Evolutionary conservation across 2,888 invertebrate genomes (phyloP), one percentile per base, ranked within the genome.

Genomic region (Caenorhabditis imperialis): DNA sequence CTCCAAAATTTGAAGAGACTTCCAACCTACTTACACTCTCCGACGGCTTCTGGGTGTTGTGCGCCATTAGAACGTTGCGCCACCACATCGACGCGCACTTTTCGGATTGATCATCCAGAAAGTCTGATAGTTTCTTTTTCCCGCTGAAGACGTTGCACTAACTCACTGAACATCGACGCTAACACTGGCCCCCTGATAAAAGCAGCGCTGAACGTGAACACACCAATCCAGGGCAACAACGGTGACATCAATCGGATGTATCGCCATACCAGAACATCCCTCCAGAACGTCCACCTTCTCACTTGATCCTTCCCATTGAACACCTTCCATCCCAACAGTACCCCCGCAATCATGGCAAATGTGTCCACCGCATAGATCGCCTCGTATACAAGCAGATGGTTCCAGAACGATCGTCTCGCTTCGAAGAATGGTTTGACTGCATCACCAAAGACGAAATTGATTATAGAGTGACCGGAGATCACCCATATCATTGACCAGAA

Each of bases 401-500:
- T 40, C 40, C 23, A 18, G 4, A 61, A 44, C 30, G 54, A 6
- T 14, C 50, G 23, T 20, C 23, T 16, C 8, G 37, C n/a, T 2
- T 35, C 47, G 4, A 50, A 3, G 4, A 70, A n/a, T 6, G 23
- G 6, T 8, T 47, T 40, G 3, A 61, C 18, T n/a, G 16, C 38
- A 6, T 70, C 61, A n/a, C 48, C 40, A 14, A 60, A 20, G 6
- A 54, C 2, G 30, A 35, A 53, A 37, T 70, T 50, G 0, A 50
- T 33, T 7, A 61, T 22, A 20, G 62, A 44, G 33, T 79, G 77
- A 20, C 74, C 79, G n/a, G 67, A 3, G n/a, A 80, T 55, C 10
- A 83, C 81, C 82, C 83, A 83, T 8, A 58, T 35, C 61, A 82
- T 78, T 7, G 83, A 81, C 20, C 77, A 60, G 42, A 81, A 75